These are phyloP conservation scores for Sinocyclocheilus rhinocerous DNA, from an alignment of 2,113 vertebrate genomes.

Conservation along the genomic window DNA sequence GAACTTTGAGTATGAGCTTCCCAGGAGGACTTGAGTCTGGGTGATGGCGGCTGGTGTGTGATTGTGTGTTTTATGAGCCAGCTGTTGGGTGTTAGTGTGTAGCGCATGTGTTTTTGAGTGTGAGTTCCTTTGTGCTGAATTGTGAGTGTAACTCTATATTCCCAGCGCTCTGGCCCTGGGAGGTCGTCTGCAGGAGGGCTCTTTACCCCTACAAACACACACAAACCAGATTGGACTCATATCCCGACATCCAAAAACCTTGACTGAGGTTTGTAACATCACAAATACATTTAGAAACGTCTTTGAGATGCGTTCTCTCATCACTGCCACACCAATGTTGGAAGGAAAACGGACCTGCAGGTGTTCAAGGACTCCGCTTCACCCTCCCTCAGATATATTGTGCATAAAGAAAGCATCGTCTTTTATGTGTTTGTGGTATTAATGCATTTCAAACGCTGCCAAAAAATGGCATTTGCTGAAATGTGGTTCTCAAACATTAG, in stretches of 20 bases:
- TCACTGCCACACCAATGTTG: background rate
- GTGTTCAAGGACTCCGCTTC: background rate
- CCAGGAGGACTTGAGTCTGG: background rate
- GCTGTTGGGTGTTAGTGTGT: slow-evolving; percentile 20
- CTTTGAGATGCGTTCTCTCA: background rate
- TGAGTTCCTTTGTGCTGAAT: slow-evolving; percentile 55
- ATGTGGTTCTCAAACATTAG: background rate
- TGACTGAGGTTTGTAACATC: slow-evolving; percentile 30
- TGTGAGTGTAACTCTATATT: slow-evolving; percentile 71
- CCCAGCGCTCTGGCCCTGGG: slow-evolving; percentile 72
- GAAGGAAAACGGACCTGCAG: background rate
- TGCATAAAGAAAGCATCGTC: background rate
- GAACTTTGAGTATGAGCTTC: background rate
- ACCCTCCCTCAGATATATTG: background rate
- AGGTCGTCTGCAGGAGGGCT: slow-evolving; percentile 71
- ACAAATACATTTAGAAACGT: slow-evolving; percentile 29
- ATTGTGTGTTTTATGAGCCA: slow-evolving; percentile 35
- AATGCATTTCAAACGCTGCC: background rate
- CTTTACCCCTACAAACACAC: slow-evolving; percentile 52
- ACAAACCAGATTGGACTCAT: slow-evolving; percentile 32
- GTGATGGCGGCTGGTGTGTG: background rate
- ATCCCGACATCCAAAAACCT: background rate
- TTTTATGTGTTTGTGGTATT: background rate
- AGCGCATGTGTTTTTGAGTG: slow-evolving; percentile 24
- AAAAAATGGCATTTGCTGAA: too few species aligned